A percentile compares a stretch with the other conserved stretches of the same genome.
Conservation (phyloP, 1,140 invertebrate genomes). For the Leptonema lineaticorne region DNA sequence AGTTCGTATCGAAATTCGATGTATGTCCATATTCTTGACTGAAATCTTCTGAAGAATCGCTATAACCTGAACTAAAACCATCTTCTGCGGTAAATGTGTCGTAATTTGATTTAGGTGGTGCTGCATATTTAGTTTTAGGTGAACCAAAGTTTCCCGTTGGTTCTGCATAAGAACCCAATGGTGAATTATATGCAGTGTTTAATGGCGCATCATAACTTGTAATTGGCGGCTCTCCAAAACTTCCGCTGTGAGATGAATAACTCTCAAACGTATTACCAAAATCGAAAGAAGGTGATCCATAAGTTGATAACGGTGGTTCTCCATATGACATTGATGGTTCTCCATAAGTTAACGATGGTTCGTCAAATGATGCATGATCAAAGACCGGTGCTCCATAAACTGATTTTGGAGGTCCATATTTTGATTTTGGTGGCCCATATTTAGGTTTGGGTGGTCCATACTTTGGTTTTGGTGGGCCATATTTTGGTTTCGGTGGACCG, state of each 20-base stretch:
- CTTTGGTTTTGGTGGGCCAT: slow-evolving; percentile 42
- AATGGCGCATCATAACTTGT: slow-evolving; percentile 35
- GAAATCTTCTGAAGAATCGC: slow-evolving; percentile 20
- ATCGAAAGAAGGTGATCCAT: slow-evolving; percentile 26
- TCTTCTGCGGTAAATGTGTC: slow-evolving; percentile 11
- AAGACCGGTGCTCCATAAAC: neutral
- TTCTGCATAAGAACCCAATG: slow-evolving; percentile 25
- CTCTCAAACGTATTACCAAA: slow-evolving; percentile 38
- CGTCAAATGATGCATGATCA: neutral
- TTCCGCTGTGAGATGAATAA: neutral
- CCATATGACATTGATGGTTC: slow-evolving; percentile 27
- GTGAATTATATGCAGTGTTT: slow-evolving; percentile 12
- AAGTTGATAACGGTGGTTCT: slow-evolving; percentile 20
- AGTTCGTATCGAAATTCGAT: neutral
- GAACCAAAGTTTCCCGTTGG: slow-evolving; percentile 32
- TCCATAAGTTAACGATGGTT: slow-evolving; percentile 26
- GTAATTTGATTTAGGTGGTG: slow-evolving; percentile 27
- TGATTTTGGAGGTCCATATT: slow-evolving; percentile 37
- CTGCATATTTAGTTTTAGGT: slow-evolving; percentile 28
- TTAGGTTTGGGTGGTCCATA: slow-evolving; percentile 35
- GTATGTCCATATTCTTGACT: slow-evolving; percentile 18
- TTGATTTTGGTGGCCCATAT: slow-evolving; percentile 36
- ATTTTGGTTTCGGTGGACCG: slow-evolving; percentile 41
- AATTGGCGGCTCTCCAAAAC: slow-evolving; percentile 34
- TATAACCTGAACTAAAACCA: slow-evolving; percentile 22